phyloP scores from a whole-genome alignment of 2,888 invertebrate genomes.

The Eupithecia exiguata region DNA sequence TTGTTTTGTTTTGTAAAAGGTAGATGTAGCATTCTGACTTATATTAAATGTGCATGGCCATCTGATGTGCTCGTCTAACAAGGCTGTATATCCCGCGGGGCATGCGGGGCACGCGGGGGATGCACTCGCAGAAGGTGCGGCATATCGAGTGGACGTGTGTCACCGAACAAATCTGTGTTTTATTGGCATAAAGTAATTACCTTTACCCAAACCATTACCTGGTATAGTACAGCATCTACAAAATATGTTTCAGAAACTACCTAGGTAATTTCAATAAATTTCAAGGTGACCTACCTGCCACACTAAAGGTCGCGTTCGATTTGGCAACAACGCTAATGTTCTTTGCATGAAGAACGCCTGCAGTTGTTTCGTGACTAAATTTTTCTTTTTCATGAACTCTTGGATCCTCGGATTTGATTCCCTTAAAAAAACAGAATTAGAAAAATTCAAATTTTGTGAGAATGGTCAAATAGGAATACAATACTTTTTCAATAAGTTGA shows the following conservation, averaged over 20 bases:
- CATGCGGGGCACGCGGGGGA: too few relatives aligned
- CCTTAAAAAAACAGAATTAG: constrained; percentile 2
- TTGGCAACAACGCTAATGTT: background rate
- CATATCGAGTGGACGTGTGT: too few relatives aligned
- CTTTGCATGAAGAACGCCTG: constrained; percentile 4
- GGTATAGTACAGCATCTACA: too few relatives aligned
- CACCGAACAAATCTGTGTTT: too few relatives aligned
- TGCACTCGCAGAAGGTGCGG: too few relatives aligned
- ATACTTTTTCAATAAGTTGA: background rate
- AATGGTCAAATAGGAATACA: background rate
- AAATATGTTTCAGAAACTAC: background rate
- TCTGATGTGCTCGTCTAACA: too few relatives aligned
- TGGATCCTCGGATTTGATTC: constrained; percentile 8
- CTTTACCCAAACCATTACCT: too few relatives aligned
- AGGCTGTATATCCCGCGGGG: too few relatives aligned
- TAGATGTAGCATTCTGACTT: too few relatives aligned
- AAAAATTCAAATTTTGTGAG: background rate
- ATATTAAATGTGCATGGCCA: too few relatives aligned
- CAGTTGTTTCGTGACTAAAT: background rate
- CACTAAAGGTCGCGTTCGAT: background rate
- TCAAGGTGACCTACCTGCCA: constrained; percentile 8
- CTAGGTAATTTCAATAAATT: background rate
- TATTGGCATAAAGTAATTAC: too few relatives aligned
- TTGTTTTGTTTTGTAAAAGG: too few relatives aligned
- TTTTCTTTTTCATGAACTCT: background rate